Evolutionary conservation across 2,888 invertebrate genomes (phyloP).

Genomic region (Metellina segmentata): DNA sequence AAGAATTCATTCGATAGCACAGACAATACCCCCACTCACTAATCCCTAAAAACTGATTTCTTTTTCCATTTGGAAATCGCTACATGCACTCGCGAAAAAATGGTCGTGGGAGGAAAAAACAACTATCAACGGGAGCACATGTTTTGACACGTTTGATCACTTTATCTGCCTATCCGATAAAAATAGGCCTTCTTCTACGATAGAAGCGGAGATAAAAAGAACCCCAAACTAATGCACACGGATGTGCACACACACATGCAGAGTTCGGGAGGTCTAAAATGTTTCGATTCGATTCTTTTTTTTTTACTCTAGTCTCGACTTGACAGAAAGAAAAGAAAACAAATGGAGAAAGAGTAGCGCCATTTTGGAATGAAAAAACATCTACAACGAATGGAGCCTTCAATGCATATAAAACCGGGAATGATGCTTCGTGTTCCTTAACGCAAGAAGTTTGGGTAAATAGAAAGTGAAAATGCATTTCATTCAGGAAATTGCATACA

Average conservation of each 20-base stretch:
- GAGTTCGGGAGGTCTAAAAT: slow-evolving; percentile 10
- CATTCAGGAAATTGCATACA: not conserved
- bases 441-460: not conserved
- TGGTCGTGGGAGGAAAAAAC: not conserved
- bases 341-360: not conserved
- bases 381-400: slow-evolving; percentile 29
- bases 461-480: not conserved
- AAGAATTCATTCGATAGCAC: not conserved
- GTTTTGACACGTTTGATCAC: slow-evolving; percentile 57
- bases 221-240: not conserved
- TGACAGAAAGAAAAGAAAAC: not conserved
- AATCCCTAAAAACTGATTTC: not conserved
- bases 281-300: slow-evolving; percentile 32
- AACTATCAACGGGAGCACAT: not conserved
- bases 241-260: not conserved
- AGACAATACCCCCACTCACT: not conserved
- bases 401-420: slow-evolving; percentile 30
- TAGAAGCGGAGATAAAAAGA: not conserved
- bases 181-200: not conserved
- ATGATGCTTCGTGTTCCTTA: not conserved
- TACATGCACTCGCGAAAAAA: not conserved
- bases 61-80: not conserved
- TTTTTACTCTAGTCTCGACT: not conserved
- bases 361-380: slow-evolving; percentile 21
- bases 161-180: slow-evolving; percentile 8